phyloP scores from a whole-genome alignment of 2,797 vertebrate genomes.

The Fratercula arctica region DNA sequence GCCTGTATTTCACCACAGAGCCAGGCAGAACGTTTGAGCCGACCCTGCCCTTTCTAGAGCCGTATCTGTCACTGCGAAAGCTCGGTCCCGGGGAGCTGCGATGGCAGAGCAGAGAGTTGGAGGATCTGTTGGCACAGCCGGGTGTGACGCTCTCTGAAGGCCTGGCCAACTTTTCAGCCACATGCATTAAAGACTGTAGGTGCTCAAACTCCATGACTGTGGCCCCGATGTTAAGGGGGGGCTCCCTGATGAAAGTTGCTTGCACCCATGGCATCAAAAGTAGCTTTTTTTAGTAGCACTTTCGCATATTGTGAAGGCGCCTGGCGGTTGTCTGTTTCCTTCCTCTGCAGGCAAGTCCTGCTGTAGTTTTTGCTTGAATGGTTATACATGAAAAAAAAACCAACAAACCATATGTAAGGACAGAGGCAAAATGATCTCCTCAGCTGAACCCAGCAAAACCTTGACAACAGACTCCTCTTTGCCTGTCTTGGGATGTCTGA shows the following conservation, averaged over 20 bases:
- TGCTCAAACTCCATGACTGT: neutral
- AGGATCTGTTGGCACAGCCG: neutral
- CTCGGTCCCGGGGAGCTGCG: fast-evolving
- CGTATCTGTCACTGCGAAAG: fast-evolving
- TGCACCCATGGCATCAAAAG: neutral
- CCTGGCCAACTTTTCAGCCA: neutral
- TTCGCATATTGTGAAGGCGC: neutral
- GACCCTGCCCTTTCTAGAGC: neutral
- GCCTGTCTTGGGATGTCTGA: neutral
- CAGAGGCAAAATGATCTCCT: constrained; percentile 19
- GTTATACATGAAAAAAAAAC: neutral
- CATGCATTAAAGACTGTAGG: neutral
- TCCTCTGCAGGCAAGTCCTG: neutral
- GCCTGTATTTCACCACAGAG: neutral
- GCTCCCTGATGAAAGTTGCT: neutral
- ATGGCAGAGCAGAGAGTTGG: neutral
- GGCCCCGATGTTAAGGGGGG: neutral
- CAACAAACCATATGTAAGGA: neutral
- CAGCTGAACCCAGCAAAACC: neutral
- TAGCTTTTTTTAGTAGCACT: neutral
- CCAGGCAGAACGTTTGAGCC: neutral
- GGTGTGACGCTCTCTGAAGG: neutral
- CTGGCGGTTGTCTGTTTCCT: neutral
- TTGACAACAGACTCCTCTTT: neutral
- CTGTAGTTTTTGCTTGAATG: neutral